A percentile compares a stretch with the other conserved stretches of the same genome.
Conservation (phyloP, 2,888 invertebrate species). For the Lordiphosa fenestrarum region DNA sequence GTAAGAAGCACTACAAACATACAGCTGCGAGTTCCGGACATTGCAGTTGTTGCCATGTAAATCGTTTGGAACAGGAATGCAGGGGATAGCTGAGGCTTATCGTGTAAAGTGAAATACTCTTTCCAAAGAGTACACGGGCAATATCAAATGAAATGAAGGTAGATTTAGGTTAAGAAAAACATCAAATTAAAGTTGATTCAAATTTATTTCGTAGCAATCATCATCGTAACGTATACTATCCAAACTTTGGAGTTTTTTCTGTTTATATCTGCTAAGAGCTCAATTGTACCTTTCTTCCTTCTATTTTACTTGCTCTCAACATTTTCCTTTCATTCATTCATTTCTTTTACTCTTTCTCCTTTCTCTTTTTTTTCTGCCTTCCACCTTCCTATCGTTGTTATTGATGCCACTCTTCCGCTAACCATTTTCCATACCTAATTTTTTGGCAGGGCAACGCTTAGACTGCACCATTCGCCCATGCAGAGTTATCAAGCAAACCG, state of each 20-base stretch:
- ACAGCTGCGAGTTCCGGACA: constrained; percentile 31
- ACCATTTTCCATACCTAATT: too few species aligned
- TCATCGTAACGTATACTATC: too few species aligned
- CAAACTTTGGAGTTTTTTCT: too few species aligned
- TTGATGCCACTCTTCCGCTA: neutral
- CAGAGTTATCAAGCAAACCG: constrained; percentile 28
- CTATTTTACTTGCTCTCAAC: too few species aligned
- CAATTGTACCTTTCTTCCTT: too few species aligned
- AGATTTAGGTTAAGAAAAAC: too few species aligned
- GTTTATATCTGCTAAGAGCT: too few species aligned
- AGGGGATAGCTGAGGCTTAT: neutral
- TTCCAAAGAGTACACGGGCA: neutral
- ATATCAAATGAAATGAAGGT: neutral
- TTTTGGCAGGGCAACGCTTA: neutral
- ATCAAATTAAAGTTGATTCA: neutral
- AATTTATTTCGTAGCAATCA: neutral
- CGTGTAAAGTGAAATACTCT: neutral
- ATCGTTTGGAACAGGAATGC: neutral
- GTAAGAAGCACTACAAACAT: constrained; percentile 19
- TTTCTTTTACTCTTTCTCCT: neutral
- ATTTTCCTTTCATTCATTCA: constrained; percentile 7
- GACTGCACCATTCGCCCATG: constrained; percentile 24
- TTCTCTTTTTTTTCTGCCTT: too few species aligned
- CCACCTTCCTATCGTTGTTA: too few species aligned
- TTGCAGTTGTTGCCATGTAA: constrained; percentile 30